Base-by-base conservation (phyloP, 2,888 invertebrate genomes). In the Sturmia bella region DNA sequence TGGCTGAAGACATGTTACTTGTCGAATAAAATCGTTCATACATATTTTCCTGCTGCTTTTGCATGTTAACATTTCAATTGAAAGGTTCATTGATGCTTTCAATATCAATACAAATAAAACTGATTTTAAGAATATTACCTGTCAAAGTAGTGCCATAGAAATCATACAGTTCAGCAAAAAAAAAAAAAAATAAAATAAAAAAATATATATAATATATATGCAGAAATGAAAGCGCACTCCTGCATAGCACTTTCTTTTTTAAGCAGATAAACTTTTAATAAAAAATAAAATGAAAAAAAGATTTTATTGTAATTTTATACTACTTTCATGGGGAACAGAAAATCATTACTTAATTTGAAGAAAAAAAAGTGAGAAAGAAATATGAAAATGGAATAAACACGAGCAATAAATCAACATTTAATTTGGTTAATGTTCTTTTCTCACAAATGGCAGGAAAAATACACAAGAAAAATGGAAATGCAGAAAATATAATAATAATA, bases 381-480 rank as follows among this genome's bases (percentile, higher is more conserved):
- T 68, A 59, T 32, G 13, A 15, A 61, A 15, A 45, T 15, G n/a
- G 27, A 27, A 50, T 21, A 64, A 37, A 66, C 37, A 21, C 11
- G 43, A 64, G 57, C 77, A 69, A 82, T 78, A 82, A 82, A 82
- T 78, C 78, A 78, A 61, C 64, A 64, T 78, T 74, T 82, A 78
- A 82, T 82, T 82, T 74, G 24, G 52, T 78, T 82, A 82, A 82
- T 78, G 82, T 59, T 43, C 50, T 72, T 63, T 3, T 32, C 69
- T 54, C 2, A 39, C n/a, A 41, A 3, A 45, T 32, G 17, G 3
- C 32, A 32, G 9, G 32, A 32, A 32, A 32, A 9, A 32, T 1
- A 32, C 5, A 12, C 17, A 68, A 56, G 13, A 68, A 21, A 48
- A 41, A 15, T 37, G 45, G 3, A 56, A 43, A 19, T 21, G 15